A percentile compares a stretch with the other conserved stretches of the same genome.
These are phyloP conservation scores for Pandion haliaetus DNA, from an alignment of 2,113 vertebrate genomes.

Conservation along the genomic window DNA sequence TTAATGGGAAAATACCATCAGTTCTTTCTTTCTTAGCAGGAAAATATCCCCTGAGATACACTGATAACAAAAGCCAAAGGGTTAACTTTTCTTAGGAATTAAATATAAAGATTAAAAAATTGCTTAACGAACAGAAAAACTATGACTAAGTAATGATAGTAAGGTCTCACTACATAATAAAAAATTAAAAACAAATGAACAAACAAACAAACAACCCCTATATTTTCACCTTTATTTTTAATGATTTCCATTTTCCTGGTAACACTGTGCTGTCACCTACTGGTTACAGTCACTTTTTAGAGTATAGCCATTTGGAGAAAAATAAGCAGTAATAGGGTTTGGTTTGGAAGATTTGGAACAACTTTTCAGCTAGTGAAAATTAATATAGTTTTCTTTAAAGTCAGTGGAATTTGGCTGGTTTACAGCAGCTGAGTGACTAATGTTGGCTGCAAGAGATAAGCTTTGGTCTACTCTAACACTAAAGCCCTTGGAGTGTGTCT, in stretches of 20 bases:
- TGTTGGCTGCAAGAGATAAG: not conserved
- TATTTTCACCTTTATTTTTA: not conserved
- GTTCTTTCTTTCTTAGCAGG: not conserved
- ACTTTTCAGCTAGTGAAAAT: not conserved
- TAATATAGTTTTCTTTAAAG: not conserved
- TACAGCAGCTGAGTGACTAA: not conserved
- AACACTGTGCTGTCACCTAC: constrained; percentile 31
- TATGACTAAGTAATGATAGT: not conserved
- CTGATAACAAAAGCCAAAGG: not conserved
- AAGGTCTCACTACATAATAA: not conserved
- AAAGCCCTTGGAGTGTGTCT: not conserved
- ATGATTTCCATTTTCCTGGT: not conserved
- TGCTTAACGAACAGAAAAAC: not conserved
- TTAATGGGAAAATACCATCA: not conserved
- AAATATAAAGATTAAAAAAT: no score
- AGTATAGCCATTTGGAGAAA: not conserved
- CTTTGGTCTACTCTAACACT: not conserved
- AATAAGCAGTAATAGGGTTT: not conserved
- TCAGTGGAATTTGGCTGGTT: not conserved
- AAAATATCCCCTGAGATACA: not conserved
- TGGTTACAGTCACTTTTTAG: not conserved
- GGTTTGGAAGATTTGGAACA: not conserved
- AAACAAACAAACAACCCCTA: not conserved
- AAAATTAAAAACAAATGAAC: no score
- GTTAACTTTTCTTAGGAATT: not conserved